A percentile compares a stretch with the other conserved stretches of the same genome.
These are phyloP conservation scores for Gymnoscopelus braueri DNA, from an alignment of 2,797 vertebrate species.

Conservation along the genomic window DNA sequence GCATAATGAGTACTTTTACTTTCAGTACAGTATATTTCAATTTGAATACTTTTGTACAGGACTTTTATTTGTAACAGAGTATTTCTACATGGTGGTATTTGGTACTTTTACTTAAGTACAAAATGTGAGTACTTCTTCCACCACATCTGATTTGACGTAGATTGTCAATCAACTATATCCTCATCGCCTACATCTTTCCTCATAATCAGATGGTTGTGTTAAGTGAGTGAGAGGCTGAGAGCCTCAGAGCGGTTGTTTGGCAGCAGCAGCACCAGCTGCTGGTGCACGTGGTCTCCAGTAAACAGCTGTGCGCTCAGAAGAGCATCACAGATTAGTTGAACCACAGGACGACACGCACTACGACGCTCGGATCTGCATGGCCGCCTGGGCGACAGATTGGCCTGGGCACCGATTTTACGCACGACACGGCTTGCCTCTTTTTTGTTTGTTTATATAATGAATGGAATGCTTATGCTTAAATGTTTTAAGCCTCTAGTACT, in stretches of 20 bases:
- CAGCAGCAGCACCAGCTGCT: slow-evolving; percentile 48
- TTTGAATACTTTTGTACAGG: too few relatives aligned
- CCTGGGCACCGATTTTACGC: neutral
- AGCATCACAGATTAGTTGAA: slow-evolving; percentile 35
- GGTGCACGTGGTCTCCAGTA: slow-evolving; percentile 43
- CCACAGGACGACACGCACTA: slow-evolving; percentile 33
- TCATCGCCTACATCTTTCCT: too few relatives aligned
- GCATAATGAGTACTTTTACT: too few relatives aligned
- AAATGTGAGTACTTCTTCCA: too few relatives aligned
- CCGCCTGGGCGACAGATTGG: neutral
- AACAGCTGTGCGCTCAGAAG: slow-evolving; percentile 50
- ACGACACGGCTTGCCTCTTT: neutral
- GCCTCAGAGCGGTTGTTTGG: slow-evolving; percentile 23
- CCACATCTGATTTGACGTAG: too few relatives aligned
- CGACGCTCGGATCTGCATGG: neutral
- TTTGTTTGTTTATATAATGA: neutral
- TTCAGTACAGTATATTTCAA: too few relatives aligned
- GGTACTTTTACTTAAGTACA: too few relatives aligned
- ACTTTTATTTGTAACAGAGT: too few relatives aligned
- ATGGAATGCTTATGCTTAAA: neutral
- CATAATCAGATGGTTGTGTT: neutral
- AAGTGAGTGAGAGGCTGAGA: neutral
- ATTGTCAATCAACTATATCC: too few relatives aligned
- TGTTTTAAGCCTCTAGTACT: neutral
- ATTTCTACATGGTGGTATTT: too few relatives aligned